Conservation (phyloP, 2,797 vertebrate genomes). For the Anas capensis region DNA sequence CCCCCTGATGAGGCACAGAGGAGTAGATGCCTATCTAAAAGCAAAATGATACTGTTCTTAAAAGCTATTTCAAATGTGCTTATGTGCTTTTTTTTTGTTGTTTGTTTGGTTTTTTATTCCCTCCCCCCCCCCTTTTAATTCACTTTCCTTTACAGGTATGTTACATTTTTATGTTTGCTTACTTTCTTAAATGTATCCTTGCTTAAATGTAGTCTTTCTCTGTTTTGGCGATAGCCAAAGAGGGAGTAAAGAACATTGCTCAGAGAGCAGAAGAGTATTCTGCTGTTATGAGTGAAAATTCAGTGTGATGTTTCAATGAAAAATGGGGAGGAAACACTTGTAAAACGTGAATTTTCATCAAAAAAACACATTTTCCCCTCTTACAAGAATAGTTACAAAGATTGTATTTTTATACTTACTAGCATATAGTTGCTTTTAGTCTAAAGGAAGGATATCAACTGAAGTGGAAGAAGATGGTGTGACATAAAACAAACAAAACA, state of each 20-base stretch:
- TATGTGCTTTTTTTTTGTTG: not conserved
- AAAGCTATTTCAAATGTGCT: not conserved
- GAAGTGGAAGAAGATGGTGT: not conserved
- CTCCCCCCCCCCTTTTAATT: not conserved
- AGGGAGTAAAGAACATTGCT: not conserved
- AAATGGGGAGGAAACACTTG: not conserved
- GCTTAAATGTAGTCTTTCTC: not conserved
- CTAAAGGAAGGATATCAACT: not conserved
- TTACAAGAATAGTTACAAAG: fast-evolving
- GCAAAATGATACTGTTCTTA: not conserved
- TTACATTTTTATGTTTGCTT: not conserved
- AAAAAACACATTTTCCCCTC: not conserved
- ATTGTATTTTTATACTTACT: not conserved
- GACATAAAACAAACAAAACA: not conserved
- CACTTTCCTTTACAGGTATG: not conserved
- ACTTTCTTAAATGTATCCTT: not conserved
- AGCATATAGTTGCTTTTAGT: not conserved
- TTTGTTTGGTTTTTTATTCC: not conserved
- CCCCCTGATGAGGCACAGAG: conserved; percentile 37
- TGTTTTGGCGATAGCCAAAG: not conserved
- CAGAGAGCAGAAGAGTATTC: not conserved
- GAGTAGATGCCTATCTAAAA: conserved; percentile 44
- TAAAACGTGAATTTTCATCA: not conserved
- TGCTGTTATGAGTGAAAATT: not conserved
- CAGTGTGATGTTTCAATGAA: not conserved